phyloP scores from a whole-genome alignment of 1,140 invertebrate genomes.

The Nasonia giraulti region DNA sequence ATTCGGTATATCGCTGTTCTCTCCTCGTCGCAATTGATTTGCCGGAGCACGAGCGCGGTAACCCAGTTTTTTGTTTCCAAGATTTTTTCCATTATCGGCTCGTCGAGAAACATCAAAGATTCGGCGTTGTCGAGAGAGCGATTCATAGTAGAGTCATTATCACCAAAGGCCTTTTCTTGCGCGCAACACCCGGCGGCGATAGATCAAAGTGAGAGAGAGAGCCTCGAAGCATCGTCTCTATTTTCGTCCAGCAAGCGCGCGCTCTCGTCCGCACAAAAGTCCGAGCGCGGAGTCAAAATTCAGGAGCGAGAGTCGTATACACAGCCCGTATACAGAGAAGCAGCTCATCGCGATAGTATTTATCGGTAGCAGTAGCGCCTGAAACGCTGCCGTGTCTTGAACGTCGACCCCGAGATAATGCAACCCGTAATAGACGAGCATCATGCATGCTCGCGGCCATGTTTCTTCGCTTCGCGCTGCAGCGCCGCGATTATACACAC shows the following conservation, averaged over 20 bases:
- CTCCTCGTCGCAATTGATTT: neutral
- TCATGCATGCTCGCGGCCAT: slow-evolving; percentile 31
- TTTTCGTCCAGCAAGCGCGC: neutral
- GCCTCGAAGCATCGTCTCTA: neutral
- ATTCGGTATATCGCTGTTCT: too few species aligned
- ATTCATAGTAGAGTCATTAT: neutral
- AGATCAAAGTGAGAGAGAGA: neutral
- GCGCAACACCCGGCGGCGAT: neutral
- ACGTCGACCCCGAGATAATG: slow-evolving; percentile 15
- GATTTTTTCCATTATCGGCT: neutral
- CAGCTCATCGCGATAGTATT: slow-evolving; percentile 21
- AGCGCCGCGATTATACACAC: neutral
- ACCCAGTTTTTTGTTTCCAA: neutral
- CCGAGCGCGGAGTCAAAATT: neutral
- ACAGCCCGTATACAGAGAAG: neutral
- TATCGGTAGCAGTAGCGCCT: slow-evolving; percentile 18
- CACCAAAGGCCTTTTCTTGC: neutral
- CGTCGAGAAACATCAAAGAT: neutral
- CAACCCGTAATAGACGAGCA: slow-evolving; percentile 36
- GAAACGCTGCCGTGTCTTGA: neutral
- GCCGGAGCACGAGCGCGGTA: neutral
- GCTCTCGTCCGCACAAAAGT: neutral
- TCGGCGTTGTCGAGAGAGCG: neutral
- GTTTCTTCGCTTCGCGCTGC: slow-evolving; percentile 31
- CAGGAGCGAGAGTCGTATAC: neutral